phyloP scores from a whole-genome alignment of 2,113 vertebrate species.

The Nematolebias whitei region DNA sequence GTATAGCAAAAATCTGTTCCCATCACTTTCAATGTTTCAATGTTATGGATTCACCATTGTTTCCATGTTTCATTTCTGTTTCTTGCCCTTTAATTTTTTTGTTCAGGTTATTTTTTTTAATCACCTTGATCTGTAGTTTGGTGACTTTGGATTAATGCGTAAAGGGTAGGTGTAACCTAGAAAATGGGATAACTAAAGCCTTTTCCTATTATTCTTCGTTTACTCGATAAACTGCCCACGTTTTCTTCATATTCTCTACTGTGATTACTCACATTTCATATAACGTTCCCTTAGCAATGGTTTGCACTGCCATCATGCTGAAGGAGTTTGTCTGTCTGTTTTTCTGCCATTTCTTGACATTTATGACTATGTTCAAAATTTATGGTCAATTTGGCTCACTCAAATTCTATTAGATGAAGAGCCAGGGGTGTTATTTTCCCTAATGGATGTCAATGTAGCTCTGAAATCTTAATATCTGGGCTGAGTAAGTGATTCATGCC shows the following conservation, averaged over 20 bases:
- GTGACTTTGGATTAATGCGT: too few relatives aligned
- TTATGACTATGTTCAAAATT: conserved; percentile 75
- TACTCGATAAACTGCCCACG: conserved; percentile 5
- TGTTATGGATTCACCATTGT: too few relatives aligned
- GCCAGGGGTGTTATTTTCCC: conserved; percentile 64
- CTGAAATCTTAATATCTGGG: conserved; percentile 52
- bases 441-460: conserved; percentile 54
- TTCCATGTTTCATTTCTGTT: too few relatives aligned
- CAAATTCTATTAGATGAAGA: conserved; percentile 71
- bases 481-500: conserved; percentile 66
- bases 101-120: too few relatives aligned
- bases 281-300: conserved; percentile 34
- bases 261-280: conserved; percentile 8
- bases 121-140: too few relatives aligned
- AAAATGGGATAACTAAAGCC: too few relatives aligned
- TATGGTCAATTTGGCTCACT: conserved; percentile 76
- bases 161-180: too few relatives aligned
- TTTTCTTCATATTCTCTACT: conserved; percentile 26
- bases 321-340: conserved; percentile 67
- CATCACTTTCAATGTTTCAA: too few relatives aligned
- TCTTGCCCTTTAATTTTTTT: too few relatives aligned
- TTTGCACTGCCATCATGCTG: conserved; percentile 64
- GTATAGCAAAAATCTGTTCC: too few relatives aligned
- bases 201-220: conserved; percentile 6
- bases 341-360: conserved; percentile 64